phyloP scores from a whole-genome alignment of 92 coral and sea anemone species.

The Plumapathes pennacea region DNA sequence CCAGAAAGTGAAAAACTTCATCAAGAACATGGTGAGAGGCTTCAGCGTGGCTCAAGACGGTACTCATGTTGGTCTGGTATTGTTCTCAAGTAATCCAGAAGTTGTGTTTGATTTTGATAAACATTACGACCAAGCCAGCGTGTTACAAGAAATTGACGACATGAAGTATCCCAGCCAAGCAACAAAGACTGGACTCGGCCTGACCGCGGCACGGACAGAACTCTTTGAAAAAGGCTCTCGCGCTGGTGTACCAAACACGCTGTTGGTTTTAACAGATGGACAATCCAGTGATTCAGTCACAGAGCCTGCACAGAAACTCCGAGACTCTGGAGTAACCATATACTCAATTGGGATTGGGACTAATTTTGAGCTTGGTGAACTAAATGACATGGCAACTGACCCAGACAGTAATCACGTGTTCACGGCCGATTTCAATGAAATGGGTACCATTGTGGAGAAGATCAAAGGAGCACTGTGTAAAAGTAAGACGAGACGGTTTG shows the following conservation, averaged over 20 bases:
- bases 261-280: conserved; percentile 65
- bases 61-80: conserved; percentile 56
- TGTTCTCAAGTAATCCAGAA: conserved; percentile 17
- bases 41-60: conserved; percentile 37
- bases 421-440: conserved; percentile 48
- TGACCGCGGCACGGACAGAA: conserved; percentile 5
- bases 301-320: conserved; percentile 44
- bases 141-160: conserved; percentile 24
- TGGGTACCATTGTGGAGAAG: conserved; percentile 15
- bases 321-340: conserved; percentile 59
- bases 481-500: no score
- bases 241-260: conserved; percentile 13
- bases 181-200: conserved; percentile 49
- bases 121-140: conserved; percentile 7
- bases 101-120: conserved; percentile 44
- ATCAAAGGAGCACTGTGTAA: conserved; percentile 47
- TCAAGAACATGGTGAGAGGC: conserved; percentile 23
- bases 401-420: conserved; percentile 67
- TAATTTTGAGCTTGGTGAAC: conserved; percentile 10
- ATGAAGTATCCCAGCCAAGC: conserved; percentile 29
- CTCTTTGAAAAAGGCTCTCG: conserved; percentile 49
- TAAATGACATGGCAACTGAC: conserved; percentile 64
- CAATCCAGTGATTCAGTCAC: conserved; percentile 27
- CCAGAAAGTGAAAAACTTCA: conserved; percentile 47
- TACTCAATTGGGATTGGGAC: conserved; percentile 60